Conservation (phyloP, 2,797 vertebrate species). For the Dendrocincla tyrannina region DNA sequence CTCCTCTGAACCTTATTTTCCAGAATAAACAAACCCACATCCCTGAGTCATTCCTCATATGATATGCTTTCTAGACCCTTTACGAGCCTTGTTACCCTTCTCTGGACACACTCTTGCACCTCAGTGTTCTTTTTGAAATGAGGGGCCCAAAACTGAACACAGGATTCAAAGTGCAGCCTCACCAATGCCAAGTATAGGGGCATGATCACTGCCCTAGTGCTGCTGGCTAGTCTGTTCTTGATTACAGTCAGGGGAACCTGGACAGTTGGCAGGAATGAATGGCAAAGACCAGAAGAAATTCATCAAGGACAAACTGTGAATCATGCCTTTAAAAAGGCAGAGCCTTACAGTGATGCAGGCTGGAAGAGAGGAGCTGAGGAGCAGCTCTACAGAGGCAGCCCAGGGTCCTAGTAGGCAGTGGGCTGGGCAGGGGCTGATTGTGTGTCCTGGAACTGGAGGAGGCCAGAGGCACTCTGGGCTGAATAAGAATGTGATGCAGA, state of each 20-base stretch:
- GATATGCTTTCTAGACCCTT: background rate
- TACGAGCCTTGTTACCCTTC: background rate
- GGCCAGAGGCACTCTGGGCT: background rate
- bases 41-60: background rate
- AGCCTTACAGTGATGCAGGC: background rate
- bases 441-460: background rate
- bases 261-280: background rate
- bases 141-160: background rate
- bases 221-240: background rate
- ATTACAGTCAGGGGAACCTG: background rate
- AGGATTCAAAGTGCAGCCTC: background rate
- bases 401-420: accelerated
- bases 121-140: background rate
- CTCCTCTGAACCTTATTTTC: background rate
- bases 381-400: background rate
- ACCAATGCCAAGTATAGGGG: background rate
- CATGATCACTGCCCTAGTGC: accelerated
- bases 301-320: background rate
- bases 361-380: background rate
- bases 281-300: background rate
- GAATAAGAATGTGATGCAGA: background rate
- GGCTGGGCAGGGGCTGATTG: background rate
- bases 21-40: background rate
- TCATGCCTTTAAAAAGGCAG: background rate
- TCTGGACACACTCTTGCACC: background rate